These are phyloP conservation scores for Megalopta genalis DNA, from an alignment of 1,140 invertebrate genomes.

Conservation along the genomic window DNA sequence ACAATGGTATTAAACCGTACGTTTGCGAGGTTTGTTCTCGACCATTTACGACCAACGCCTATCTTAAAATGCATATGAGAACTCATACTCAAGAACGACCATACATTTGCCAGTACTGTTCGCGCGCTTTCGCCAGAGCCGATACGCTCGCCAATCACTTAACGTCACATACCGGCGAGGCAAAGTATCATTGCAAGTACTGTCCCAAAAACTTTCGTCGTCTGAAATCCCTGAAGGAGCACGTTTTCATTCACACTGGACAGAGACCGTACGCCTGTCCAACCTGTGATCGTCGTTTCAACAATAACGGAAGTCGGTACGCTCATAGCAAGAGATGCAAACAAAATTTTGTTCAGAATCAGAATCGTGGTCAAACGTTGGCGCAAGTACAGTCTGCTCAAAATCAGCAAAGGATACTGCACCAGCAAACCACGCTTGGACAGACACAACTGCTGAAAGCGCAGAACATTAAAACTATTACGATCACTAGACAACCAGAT, in stretches of 20 bases:
- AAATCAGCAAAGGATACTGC: conserved; percentile 40
- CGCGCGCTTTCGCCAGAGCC: conserved; percentile 77
- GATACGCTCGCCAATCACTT: conserved; percentile 79
- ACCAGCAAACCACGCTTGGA: conserved; percentile 30
- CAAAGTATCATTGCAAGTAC: conserved; percentile 83
- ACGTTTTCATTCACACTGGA: conserved; percentile 83
- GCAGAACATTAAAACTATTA: conserved; percentile 77
- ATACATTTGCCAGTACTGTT: conserved; percentile 82
- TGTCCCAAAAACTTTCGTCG: conserved; percentile 84
- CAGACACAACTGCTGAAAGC: conserved; percentile 71
- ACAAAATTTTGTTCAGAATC: conserved; percentile 72
- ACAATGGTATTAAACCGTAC: conserved; percentile 85
- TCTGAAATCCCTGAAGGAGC: conserved; percentile 82
- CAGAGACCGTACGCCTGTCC: conserved; percentile 81
- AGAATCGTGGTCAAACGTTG: conserved; percentile 53
- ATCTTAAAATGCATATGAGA: conserved; percentile 79
- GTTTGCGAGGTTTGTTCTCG: conserved; percentile 85
- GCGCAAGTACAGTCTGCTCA: conserved; percentile 40
- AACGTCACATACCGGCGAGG: conserved; percentile 82
- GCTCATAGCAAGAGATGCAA: conserved; percentile 78
- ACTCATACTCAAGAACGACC: conserved; percentile 83
- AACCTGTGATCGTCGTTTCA: conserved; percentile 77
- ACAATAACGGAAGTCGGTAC: conserved; percentile 78
- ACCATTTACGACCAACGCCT: conserved; percentile 79
- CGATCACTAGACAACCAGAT: conserved; percentile 69